These are phyloP conservation scores for Calephelis virginiensis DNA, from an alignment of 1,140 invertebrate species.

Conservation along the genomic window DNA sequence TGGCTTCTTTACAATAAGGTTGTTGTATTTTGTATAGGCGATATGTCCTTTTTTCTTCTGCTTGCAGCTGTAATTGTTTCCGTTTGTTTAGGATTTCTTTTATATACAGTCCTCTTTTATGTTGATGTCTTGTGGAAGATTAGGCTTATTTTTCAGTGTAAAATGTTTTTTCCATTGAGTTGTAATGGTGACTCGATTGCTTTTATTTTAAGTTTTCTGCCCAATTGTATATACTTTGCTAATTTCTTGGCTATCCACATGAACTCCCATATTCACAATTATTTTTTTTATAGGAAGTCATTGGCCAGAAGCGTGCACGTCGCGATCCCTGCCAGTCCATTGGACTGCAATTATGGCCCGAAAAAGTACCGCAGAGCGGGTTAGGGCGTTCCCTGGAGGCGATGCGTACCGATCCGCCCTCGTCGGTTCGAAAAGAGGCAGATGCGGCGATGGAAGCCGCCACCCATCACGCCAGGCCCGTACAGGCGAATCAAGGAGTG, in stretches of 20 bases:
- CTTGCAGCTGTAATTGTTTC: slow-evolving; percentile 20
- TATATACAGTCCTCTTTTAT: slow-evolving; percentile 24
- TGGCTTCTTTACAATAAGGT: slow-evolving; percentile 32
- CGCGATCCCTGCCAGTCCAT: too few species aligned
- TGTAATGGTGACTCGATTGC: background rate
- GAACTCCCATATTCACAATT: background rate
- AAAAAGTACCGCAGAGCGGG: too few species aligned
- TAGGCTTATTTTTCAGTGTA: slow-evolving; percentile 24
- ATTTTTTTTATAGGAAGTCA: too few species aligned
- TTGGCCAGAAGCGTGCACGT: too few species aligned
- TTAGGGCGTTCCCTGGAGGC: too few species aligned
- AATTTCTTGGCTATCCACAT: background rate
- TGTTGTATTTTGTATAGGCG: slow-evolving; percentile 28
- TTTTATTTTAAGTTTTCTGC: background rate
- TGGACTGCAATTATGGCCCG: too few species aligned
- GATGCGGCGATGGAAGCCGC: too few species aligned
- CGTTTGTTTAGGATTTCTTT: slow-evolving; percentile 26
- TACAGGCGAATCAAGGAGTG: too few species aligned
- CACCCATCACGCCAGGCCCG: too few species aligned
- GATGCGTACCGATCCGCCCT: too few species aligned
- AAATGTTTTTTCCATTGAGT: slow-evolving; percentile 13
- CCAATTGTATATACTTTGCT: background rate
- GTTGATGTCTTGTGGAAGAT: slow-evolving; percentile 2
- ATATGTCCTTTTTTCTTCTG: slow-evolving; percentile 26
- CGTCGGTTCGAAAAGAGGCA: too few species aligned